Evolutionary conservation across 2,888 invertebrate genomes (phyloP).

Genomic region (Psylliodes chrysocephalus): DNA sequence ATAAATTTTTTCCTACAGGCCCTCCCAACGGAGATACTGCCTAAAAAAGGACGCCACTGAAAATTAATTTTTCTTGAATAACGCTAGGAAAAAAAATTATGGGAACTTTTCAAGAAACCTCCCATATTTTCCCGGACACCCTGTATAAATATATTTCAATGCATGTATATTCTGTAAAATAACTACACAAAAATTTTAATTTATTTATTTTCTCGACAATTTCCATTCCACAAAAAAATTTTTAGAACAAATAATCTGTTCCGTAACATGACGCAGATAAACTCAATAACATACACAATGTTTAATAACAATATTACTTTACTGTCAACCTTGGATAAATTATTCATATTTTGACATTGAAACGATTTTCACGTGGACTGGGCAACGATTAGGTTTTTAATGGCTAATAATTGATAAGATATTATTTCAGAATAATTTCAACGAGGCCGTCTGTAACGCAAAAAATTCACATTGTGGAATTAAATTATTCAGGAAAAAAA

Average conservation of each 20-base stretch:
- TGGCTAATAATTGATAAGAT: slow-evolving; percentile 12
- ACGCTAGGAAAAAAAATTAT: no score
- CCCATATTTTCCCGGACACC: no score
- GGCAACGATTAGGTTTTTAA: background rate
- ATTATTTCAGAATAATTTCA: slow-evolving; percentile 4
- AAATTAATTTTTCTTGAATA: no score
- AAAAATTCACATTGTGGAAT: background rate
- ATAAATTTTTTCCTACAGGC: no score
- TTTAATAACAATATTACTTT: slow-evolving; percentile 11
- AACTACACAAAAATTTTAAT: no score
- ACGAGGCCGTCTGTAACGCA: background rate
- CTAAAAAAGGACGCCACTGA: no score
- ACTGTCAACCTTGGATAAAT: slow-evolving; percentile 12
- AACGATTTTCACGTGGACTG: slow-evolving; percentile 14
- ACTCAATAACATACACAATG: background rate
- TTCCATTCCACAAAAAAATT: background rate
- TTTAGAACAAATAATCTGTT: background rate
- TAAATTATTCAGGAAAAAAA: no score
- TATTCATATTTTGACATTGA: slow-evolving; percentile 13
- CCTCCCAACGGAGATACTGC: no score
- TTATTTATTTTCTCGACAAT: no score
- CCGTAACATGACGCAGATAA: background rate
- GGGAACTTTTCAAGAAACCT: no score
- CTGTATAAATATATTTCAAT: no score
- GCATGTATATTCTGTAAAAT: no score